Conservation (phyloP, 2,113 vertebrate genomes). For the Artemisiospiza belli region DNA sequence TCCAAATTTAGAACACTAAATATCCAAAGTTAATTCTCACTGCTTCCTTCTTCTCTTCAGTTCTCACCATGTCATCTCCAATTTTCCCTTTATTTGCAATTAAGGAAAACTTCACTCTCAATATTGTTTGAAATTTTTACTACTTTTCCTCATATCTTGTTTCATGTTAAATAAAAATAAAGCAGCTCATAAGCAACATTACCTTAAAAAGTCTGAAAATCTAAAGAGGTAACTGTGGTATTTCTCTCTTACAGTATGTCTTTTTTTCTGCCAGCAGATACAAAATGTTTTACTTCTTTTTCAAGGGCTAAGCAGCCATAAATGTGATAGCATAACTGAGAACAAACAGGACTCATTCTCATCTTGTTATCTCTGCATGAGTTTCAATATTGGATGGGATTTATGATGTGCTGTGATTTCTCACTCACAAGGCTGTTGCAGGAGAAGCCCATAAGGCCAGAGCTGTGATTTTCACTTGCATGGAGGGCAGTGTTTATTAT, state of each 20-base stretch:
- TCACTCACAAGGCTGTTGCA: background rate
- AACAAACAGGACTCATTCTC: slow-evolving; percentile 1
- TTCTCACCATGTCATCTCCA: background rate
- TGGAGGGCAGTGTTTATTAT: background rate
- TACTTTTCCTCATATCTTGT: background rate
- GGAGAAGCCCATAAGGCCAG: background rate
- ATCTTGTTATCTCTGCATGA: background rate
- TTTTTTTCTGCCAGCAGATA: background rate
- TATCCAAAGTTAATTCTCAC: background rate
- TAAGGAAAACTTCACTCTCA: background rate
- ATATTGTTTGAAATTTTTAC: slow-evolving; percentile 19
- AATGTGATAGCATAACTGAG: slow-evolving; percentile 8
- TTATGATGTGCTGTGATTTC: background rate
- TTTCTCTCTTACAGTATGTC: background rate
- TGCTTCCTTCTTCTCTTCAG: background rate
- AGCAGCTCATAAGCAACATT: background rate
- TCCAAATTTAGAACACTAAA: background rate
- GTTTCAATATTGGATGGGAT: background rate
- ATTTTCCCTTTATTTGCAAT: background rate
- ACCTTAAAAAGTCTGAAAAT: background rate
- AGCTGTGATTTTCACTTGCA: background rate
- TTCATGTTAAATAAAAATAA: background rate
- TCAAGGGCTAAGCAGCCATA: slow-evolving; percentile 6
- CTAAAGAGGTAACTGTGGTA: background rate
- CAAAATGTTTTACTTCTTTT: background rate